Conservation (phyloP, 2,113 vertebrate species). For the Callorhinus ursinus region DNA sequence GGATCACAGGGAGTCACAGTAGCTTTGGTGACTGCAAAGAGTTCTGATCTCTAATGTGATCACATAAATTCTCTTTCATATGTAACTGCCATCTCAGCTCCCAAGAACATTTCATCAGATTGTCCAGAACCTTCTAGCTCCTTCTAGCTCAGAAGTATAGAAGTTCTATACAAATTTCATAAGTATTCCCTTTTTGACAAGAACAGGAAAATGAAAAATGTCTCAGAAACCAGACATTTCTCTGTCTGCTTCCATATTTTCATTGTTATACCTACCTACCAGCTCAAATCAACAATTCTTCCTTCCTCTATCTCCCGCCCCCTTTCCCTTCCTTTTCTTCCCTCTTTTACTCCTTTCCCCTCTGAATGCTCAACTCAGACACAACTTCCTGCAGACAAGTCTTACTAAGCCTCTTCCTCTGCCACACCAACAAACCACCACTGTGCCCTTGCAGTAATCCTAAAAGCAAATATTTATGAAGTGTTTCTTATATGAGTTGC, state of each 20-base stretch:
- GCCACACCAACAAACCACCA: neutral
- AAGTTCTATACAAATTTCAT: neutral
- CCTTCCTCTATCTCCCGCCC: too few relatives aligned
- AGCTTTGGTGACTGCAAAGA: neutral
- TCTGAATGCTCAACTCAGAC: neutral
- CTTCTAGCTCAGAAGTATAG: neutral
- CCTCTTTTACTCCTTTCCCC: neutral
- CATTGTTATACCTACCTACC: rapidly evolving
- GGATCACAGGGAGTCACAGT: neutral
- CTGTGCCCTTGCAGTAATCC: neutral
- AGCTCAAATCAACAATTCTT: neutral
- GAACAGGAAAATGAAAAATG: neutral
- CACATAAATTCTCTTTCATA: neutral
- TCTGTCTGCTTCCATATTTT: neutral
- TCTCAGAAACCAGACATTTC: neutral
- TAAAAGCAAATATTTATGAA: slow-evolving; percentile 36
- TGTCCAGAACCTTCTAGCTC: neutral
- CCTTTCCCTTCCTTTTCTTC: rapidly evolving
- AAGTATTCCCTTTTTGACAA: neutral
- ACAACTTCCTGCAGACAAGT: neutral
- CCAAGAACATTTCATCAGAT: neutral
- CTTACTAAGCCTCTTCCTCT: neutral
- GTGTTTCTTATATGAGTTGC: neutral
- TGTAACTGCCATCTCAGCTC: neutral
- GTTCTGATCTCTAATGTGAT: neutral